Evolutionary conservation across 2,113 vertebrate genomes (phyloP), one percentile per base, ranked within the genome.

Genomic region (Cepphus grylle): DNA sequence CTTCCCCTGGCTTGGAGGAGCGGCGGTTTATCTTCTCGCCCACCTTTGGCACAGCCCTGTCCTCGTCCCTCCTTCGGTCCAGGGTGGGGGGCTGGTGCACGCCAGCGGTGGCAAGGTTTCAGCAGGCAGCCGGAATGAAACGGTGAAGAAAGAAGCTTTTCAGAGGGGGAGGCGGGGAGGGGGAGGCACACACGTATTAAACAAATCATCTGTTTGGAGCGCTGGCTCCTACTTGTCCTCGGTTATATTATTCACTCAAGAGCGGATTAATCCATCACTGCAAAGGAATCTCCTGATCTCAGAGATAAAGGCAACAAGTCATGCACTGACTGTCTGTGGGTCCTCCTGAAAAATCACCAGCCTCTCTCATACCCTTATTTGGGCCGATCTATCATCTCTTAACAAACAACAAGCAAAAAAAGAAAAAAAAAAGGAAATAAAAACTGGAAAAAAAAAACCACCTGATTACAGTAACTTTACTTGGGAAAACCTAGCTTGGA

Each of bases 221-320:
- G 6, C 96, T 78, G 95, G 95, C 94, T 97, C 95, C 95, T 97
- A 69, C 95, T 94, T 90, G 93, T 96, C 94, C 96, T 93, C 22
- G 3, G 95, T 77, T 86, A 83, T 86, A 96, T 96, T 96, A 95
- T 96, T 97, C 95, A 92, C 91, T 96, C 91, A 90, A 45, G 94
- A 95, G 96, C 86, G 93, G 92, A 93, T 96, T 96, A 82, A 96
- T 94, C 92, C 96, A 96, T 96, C 94, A 97, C 78, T 49, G 93
- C 92, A 91, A 96, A 96, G 90, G 96, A 91, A 96, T 97, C 96
- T 96, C 94, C 88, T 95, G 96, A 97, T 97, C 93, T 90, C 95
- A 58, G 88, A 97, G 96, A 97, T 96, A 96, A 96, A 96, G 96
- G 95, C 95, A 97, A 92, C 94, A 92, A 95, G 93, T 95, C 77